Conservation (phyloP, 2,888 invertebrate genomes). For the Tribolium freemani region DNA sequence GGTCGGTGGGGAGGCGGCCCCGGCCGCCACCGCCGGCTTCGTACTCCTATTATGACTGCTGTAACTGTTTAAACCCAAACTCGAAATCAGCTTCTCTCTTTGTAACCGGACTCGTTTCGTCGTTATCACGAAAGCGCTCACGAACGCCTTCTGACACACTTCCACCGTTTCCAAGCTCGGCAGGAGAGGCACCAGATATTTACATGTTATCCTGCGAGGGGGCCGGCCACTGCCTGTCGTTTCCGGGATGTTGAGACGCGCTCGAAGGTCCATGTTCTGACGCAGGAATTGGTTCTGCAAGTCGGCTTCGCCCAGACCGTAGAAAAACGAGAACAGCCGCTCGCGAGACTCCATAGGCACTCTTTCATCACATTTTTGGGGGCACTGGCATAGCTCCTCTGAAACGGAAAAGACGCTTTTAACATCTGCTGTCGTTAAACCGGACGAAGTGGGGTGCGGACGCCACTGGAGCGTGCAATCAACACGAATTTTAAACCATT, state of each 20-base stretch:
- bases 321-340: conserved; percentile 69
- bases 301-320: conserved; percentile 69
- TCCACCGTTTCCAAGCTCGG: conserved; percentile 64
- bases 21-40: conserved; percentile 15
- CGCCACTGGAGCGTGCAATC: neutral
- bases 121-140: conserved; percentile 71
- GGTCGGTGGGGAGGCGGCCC: no score
- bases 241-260: conserved; percentile 65
- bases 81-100: conserved; percentile 69
- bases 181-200: conserved; percentile 69
- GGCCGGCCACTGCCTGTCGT: conserved; percentile 62
- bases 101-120: conserved; percentile 71
- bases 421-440: neutral
- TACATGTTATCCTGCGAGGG: conserved; percentile 70
- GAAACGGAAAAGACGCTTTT: conserved; percentile 52
- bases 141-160: conserved; percentile 72
- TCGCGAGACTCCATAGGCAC: conserved; percentile 68
- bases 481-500: no score
- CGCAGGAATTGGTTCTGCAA: conserved; percentile 70
- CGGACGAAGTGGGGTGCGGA: neutral
- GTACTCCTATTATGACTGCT: conserved; percentile 62
- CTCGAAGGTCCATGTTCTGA: conserved; percentile 69
- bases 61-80: conserved; percentile 67
- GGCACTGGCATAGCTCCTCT: conserved; percentile 71
- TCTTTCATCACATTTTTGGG: conserved; percentile 71